Conservation (phyloP, 2,113 vertebrate genomes). For the Gila orcuttii region DNA sequence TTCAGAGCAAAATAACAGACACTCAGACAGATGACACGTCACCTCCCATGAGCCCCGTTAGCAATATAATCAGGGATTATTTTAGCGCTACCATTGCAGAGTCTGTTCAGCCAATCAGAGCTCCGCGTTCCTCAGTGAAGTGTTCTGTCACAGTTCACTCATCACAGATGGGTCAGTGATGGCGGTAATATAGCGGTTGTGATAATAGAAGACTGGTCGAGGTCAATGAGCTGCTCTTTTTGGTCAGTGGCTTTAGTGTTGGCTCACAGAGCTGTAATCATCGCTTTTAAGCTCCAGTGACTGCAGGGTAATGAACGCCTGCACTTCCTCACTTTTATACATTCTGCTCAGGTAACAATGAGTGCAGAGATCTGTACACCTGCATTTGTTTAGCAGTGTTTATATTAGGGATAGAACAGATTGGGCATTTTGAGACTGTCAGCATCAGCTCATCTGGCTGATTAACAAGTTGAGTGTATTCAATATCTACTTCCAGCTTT, state of each 20-base stretch:
- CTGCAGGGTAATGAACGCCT: slow-evolving; percentile 24
- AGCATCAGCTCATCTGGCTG: neutral
- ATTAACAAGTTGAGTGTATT: neutral
- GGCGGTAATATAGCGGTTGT: neutral
- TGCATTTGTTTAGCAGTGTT: neutral
- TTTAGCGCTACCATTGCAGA: slow-evolving; percentile 21
- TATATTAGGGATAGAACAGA: neutral
- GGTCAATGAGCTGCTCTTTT: neutral
- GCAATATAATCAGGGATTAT: slow-evolving; percentile 27
- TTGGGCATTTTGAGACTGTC: neutral
- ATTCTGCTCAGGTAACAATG: neutral
- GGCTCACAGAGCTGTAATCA: neutral
- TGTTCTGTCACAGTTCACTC: slow-evolving; percentile 12
- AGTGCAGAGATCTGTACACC: neutral
- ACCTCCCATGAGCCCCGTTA: slow-evolving; percentile 36
- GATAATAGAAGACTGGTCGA: slow-evolving; percentile 8
- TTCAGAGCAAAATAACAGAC: slow-evolving; percentile 49
- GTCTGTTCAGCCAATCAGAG: slow-evolving; percentile 15
- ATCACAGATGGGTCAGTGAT: slow-evolving; percentile 17
- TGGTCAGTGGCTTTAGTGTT: slow-evolving; percentile 4
- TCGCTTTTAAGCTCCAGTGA: neutral
- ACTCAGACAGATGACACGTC: slow-evolving; percentile 40
- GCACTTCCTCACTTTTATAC: slow-evolving; percentile 11
- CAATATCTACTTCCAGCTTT: neutral
- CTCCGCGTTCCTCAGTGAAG: neutral